Percentiles rank a stretch among this genome's conserved stretches.
These are phyloP conservation scores for Hetaerina titia DNA, from an alignment of 2,888 invertebrate genomes.

Conservation along the genomic window DNA sequence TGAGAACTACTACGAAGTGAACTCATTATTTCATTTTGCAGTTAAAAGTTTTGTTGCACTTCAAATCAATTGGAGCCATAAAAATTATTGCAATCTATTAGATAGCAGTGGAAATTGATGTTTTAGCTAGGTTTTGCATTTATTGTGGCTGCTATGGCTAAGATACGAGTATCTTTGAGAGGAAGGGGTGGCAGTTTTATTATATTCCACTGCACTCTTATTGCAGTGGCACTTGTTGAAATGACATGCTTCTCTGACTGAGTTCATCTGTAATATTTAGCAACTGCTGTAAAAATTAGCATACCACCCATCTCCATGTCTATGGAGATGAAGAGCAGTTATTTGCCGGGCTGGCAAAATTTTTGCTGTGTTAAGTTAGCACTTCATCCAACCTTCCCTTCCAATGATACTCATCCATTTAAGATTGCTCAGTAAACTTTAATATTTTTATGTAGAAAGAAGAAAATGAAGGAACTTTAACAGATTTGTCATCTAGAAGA, in stretches of 20 bases:
- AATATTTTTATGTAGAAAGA: constrained; percentile 65
- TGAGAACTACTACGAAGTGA: no score
- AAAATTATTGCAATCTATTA: no score
- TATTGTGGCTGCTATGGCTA: constrained; percentile 42
- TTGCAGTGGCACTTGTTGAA: constrained; percentile 52
- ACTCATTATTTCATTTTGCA: no score
- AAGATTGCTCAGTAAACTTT: constrained; percentile 45
- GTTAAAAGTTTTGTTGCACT: no score
- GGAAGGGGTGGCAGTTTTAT: constrained; percentile 18
- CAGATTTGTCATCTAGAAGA: background rate
- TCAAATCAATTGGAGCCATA: no score
- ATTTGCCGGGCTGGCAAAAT: background rate
- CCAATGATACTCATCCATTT: constrained; percentile 57
- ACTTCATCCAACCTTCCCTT: constrained; percentile 49
- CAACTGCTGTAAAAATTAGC: background rate
- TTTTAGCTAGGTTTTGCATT: constrained; percentile 9
- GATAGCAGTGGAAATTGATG: background rate
- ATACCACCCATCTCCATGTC: constrained; percentile 26
- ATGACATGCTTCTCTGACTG: constrained; percentile 30
- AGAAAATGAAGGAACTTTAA: constrained; percentile 56
- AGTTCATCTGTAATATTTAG: background rate
- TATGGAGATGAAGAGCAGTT: constrained; percentile 22
- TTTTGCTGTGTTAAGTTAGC: background rate
- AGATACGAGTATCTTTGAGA: constrained; percentile 44
- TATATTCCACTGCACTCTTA: constrained; percentile 39